Evolutionary conservation across 92 coral and sea anemone species (phyloP), one percentile per base, ranked within the genome.

Genomic region (Heliopora coerulea): DNA sequence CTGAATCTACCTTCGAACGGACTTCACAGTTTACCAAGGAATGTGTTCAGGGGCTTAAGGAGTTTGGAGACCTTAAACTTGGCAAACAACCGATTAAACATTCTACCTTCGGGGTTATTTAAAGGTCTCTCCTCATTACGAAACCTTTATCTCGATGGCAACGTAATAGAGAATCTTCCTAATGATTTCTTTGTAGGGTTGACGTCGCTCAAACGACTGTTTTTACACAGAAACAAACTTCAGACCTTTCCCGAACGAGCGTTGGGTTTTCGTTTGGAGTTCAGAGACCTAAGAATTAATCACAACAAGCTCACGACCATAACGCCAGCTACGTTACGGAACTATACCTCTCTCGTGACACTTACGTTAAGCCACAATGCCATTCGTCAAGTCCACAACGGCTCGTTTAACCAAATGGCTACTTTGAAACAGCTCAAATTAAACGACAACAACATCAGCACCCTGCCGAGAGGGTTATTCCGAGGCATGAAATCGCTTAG

Each of bases 41-140:
- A 77, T 15, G 85, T 86, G 30, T 93, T 93, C 79, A 91, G 92
- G 82, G 98, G 88, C 87, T 73, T 93, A 28, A 65, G 59, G 7
- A 65, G 54, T 10, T 59, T 93, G 27, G 79, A 80, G 46, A 90
- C 98, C 33, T 79, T 93, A 31, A 87, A 93, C 83, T 75, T 86
- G 29, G 90, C 89, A 37, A 76, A 65, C 59, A 93, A 93, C 79
- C 82, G 58, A 78, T 76, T 93, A 73, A 79, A 90, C 56, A 25
- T 81, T 50, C 86, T 93, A 35, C 88, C 96, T 10, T 83, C 89
- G 52, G 80, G 83, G 59, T 65, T 89, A 15, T 90, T 93, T 48
- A 79, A 78, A 57, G 87, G 97, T 24, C 79, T 93, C 66, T 35
- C 41, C 2, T 65, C 87, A 21, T 75, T 93, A 35, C 86, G 83